Base-by-base conservation (phyloP, 2,888 invertebrate genomes). In the Oligia latruncula region DNA sequence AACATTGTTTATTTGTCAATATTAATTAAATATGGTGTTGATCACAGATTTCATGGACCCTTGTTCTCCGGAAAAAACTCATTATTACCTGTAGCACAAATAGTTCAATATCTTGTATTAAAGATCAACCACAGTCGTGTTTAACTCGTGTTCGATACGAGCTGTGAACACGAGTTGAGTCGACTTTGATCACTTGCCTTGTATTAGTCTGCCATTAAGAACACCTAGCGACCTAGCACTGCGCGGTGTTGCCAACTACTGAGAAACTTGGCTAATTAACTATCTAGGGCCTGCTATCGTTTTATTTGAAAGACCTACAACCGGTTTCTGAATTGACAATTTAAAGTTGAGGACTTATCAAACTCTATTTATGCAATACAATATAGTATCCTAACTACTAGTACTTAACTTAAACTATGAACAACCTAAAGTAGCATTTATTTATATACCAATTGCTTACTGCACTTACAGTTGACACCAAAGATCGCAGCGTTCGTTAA, bases 121-220 rank as follows among this genome's bases (percentile, higher is more conserved):
- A 13, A 13, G 46, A 73, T 65, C n/a, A 49, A 43, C 29, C 15
- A 23, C 43, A 13, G 40, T 29, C 64, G 55, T 49, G 75, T 75
- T 23, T 29, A 82, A 17, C 49, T 75, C 40, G 62, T 58, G 67
- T 23, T 80, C 62, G 40, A 76, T 29, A 46, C 68, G 68, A 58
- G 77, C 62, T 83, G 83, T 23, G 77, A 82, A 17, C 80, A 58
- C 55, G 52, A 35, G 66, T 55, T 60, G 62, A 80, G 67, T 46
- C 35, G 46, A 83, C 46, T 80, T 83, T 76, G 62, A 80, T 83
- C 62, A 82, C 67, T 68, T 15, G 46, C 52, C 13, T 29, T 8
- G 46, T 29, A 62, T 55, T 20, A 55, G 82, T 46, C 23, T 62
- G 13, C n/a, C 46, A 46, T 15, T 55, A 64, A 17, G 8, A 40